Base-by-base conservation (phyloP, 1,140 invertebrate species). In the Lasaia peninsularis region DNA sequence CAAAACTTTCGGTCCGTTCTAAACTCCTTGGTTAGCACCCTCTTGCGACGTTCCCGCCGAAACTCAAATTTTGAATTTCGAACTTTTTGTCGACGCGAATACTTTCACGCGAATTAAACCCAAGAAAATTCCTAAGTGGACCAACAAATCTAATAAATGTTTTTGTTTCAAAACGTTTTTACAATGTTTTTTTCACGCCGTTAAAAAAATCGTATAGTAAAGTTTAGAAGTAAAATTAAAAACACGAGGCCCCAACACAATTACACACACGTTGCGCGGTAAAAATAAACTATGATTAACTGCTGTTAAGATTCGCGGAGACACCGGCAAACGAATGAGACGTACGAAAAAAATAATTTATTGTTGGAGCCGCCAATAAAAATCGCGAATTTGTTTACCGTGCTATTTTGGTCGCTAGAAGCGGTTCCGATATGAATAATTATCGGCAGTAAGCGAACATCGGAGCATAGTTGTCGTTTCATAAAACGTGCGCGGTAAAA, bases 241-340 rank as follows among this genome's bases (percentile, higher is more conserved):
- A 86, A 74, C 71, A 74, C 71, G 75, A 79, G 75, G 76, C 79
- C 80, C 78, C 75, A 77, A 75, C 72, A 83, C 81, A 77, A 83
- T 85, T 84, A 85, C 40, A 81, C 83, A 85, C 83, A 87, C 86
- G 86, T 85, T 83, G 75, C 75, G 78, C 79, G 80, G 73, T 80
- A 88, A 86, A 88, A 88, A 88, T 88, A 88, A 87, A 86, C 82
- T 85, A 87, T 87, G 86, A 87, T 88, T 83, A 87, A 83, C 77
- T 73, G 73, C 79, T 79, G 80, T 83, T 85, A 81, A 86, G 78
- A 88, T 85, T 84, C 78, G 83, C 86, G 75, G 71, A 85, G 82
- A 86, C 85, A 78, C 77, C 75, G 75, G 70, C 73, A 67, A 62
- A 56, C 64, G 62, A 70, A 69, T 76, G 71, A 68, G 72, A 58